Evolutionary conservation across 2,113 vertebrate genomes (phyloP), one percentile per base, ranked within the genome.

Genomic region (Centrocercus urophasianus): DNA sequence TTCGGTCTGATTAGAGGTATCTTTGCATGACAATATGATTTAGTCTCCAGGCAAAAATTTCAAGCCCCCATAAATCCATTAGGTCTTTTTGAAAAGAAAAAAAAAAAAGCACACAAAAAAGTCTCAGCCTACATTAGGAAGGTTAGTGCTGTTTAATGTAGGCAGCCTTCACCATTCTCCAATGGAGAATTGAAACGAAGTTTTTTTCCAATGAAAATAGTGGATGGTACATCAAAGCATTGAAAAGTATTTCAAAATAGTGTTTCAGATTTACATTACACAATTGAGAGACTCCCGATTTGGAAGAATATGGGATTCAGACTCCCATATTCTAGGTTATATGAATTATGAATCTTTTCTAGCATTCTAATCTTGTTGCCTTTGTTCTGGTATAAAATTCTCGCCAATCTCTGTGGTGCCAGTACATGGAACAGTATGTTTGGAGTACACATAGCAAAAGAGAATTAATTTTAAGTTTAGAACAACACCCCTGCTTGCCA

Each of bases 1-100:
- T 90, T 86, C 64, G 9, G 21, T 50, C 48, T 74, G 8, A 13
- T 73, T 76, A 87, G 18, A 13, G 18, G 30, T 8, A 20, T 38
- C 61, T 90, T 90, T 82, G 14, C n/a, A 60, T 43, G 78, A 79
- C 9, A 79, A 69, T 18, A 36, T 47, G 21, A 76, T 80, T 90
- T 76, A 24, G 75, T 69, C 40, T 73, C 0, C 0, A 54, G 45
- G 36, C 1, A 93, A 89, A 65, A 66, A 25, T 76, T 89, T 92
- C 64, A 25, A 75, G 75, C 75, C 17, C 52, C 4, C 45, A n/a
- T 57, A 52, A 52, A 81, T 25, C 17, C 34, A 47, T 60, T 38
- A 75, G 6, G 25, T 65, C 5, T 48, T 56, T 25, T 48, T 25
- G 18, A 21, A 18, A 8, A 14, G 36, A 16, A 32, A 6, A 13